phyloP scores from a whole-genome alignment of 1,140 invertebrate species.

The Propsilocerus akamusi region DNA sequence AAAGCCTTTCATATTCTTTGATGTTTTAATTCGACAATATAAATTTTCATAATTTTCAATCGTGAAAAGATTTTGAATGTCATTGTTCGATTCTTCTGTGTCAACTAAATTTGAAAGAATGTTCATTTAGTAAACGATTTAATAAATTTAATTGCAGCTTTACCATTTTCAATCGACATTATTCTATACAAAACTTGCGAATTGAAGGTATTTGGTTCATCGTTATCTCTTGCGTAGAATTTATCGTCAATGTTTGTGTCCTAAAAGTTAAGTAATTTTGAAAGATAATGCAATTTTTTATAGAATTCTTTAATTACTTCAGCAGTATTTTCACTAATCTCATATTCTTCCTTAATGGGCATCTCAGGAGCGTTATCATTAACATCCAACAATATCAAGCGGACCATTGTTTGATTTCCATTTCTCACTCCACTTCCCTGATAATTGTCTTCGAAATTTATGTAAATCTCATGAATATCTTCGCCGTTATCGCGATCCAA shows the following conservation, averaged over 20 bases:
- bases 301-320: conserved; percentile 17
- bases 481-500: conserved; percentile 28
- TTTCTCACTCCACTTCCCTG: conserved; percentile 23
- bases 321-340: conserved; percentile 22
- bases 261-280: conserved; percentile 13
- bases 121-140: background rate
- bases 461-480: conserved; percentile 23
- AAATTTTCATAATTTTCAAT: conserved; percentile 21
- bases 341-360: conserved; percentile 14
- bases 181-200: conserved; percentile 27
- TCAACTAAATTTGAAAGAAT: conserved; percentile 1
- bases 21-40: conserved; percentile 22
- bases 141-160: background rate
- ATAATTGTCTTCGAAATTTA: conserved; percentile 29
- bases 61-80: conserved; percentile 21
- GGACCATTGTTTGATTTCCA: conserved; percentile 14
- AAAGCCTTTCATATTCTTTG: conserved; percentile 24
- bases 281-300: background rate
- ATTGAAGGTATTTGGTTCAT: conserved; percentile 28
- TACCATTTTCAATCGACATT: conserved; percentile 10
- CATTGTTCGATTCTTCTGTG: conserved; percentile 6
- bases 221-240: conserved; percentile 26
- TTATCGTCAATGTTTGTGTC: conserved; percentile 13
- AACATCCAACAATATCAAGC: conserved; percentile 28
- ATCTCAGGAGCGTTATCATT: conserved; percentile 32